A percentile compares a stretch with the other conserved stretches of the same genome.
phyloP scores from a whole-genome alignment of 1,140 invertebrate species.

The Acromyrmex heyeri region DNA sequence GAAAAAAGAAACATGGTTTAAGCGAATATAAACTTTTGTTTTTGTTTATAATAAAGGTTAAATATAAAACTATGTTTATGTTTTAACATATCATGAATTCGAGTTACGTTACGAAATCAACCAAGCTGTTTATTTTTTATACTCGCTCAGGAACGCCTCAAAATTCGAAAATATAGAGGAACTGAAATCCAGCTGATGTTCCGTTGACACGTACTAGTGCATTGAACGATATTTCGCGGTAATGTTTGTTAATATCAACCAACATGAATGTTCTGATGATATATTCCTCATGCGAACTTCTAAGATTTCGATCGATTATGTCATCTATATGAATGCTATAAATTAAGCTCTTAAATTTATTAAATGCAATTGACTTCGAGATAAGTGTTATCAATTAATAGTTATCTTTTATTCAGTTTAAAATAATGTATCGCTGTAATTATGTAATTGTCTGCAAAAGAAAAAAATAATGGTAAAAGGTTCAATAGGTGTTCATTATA shows the following conservation, averaged over 20 bases:
- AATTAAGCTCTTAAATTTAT: conserved; percentile 60
- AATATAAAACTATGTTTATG: neutral
- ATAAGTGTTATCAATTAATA: too few relatives aligned
- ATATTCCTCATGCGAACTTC: conserved; percentile 66
- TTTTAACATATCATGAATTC: neutral
- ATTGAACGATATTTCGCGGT: conserved; percentile 67
- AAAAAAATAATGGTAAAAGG: neutral
- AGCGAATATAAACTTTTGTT: neutral
- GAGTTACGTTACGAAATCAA: conserved; percentile 15
- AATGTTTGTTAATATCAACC: conserved; percentile 64
- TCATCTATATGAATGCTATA: conserved; percentile 27
- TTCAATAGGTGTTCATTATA: neutral
- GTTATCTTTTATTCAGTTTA: conserved; percentile 18
- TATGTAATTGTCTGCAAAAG: neutral
- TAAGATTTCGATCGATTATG: conserved; percentile 64
- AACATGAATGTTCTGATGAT: conserved; percentile 45
- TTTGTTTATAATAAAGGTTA: neutral
- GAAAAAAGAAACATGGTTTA: neutral
- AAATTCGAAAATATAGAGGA: conserved; percentile 24
- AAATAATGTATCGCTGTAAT: conserved; percentile 17
- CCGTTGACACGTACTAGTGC: conserved; percentile 51
- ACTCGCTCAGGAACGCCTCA: conserved; percentile 11
- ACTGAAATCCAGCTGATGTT: conserved; percentile 39
- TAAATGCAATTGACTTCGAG: neutral
- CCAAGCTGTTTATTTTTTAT: conserved; percentile 33